phyloP scores from a whole-genome alignment of 2,113 vertebrate genomes.

The Silurus meridionalis region DNA sequence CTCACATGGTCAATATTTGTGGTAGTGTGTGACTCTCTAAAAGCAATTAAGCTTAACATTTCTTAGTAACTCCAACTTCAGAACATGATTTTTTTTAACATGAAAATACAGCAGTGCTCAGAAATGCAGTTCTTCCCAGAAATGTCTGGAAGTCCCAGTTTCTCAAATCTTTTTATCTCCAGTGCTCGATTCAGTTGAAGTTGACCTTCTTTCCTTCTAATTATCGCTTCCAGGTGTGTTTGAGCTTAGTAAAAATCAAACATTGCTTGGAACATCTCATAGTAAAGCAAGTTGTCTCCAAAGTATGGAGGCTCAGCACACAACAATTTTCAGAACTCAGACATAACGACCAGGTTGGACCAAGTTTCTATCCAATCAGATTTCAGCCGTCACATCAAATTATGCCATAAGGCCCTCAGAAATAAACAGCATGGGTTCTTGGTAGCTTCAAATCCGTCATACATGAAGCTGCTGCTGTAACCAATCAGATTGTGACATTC shows the following conservation, averaged over 20 bases:
- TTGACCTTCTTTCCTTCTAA: background rate
- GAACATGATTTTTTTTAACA: background rate
- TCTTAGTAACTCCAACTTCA: background rate
- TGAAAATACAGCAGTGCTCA: no score
- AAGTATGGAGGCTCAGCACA: background rate
- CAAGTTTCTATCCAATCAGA: no score
- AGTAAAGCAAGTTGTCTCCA: background rate
- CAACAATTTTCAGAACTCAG: background rate
- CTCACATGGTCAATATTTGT: background rate
- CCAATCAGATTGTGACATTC: no score
- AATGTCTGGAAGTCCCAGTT: background rate
- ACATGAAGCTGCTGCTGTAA: no score
- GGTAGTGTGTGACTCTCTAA: background rate
- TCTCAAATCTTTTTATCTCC: background rate
- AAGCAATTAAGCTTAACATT: background rate
- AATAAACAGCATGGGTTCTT: no score
- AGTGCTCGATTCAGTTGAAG: background rate
- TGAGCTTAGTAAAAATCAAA: background rate
- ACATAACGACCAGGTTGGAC: background rate
- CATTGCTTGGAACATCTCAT: background rate
- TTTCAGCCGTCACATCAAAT: no score
- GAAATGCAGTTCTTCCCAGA: background rate
- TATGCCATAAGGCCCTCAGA: no score
- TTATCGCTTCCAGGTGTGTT: background rate
- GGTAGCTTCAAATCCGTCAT: no score